Percentiles rank a stretch among this genome's conserved stretches.
These are phyloP conservation scores for Calyptommatus sinebrachiatus DNA, from an alignment of 2,113 vertebrate genomes.

Conservation along the genomic window DNA sequence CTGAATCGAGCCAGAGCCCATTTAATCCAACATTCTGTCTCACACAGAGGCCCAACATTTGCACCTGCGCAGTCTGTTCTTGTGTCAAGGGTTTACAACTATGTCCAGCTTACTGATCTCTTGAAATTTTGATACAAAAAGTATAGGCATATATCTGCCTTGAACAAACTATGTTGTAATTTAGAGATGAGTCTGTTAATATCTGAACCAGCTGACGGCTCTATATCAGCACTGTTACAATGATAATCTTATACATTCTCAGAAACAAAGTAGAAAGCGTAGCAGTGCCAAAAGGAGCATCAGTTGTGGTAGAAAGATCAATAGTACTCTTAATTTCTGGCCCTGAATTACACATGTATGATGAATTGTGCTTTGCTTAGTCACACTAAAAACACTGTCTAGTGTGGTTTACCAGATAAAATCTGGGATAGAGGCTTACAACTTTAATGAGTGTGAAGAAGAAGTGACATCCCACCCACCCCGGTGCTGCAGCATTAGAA, in stretches of 20 bases:
- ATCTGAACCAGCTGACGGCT: neutral
- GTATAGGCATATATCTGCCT: too few relatives aligned
- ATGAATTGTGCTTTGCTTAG: neutral
- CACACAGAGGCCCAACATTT: too few relatives aligned
- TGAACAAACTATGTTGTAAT: neutral
- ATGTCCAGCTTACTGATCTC: neutral
- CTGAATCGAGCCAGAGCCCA: too few relatives aligned
- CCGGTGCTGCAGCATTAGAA: too few relatives aligned
- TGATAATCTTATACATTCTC: neutral
- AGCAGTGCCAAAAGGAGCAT: neutral
- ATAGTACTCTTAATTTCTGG: neutral
- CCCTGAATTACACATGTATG: neutral
- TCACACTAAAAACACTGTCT: neutral
- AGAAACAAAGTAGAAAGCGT: neutral
- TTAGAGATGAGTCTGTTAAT: neutral
- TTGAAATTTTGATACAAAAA: neutral
- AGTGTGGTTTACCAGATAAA: neutral
- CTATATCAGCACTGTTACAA: neutral
- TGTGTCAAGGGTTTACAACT: too few relatives aligned
- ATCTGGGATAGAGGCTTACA: too few relatives aligned
- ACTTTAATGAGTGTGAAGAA: too few relatives aligned
- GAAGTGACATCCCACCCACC: too few relatives aligned
- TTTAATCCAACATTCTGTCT: too few relatives aligned
- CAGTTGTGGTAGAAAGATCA: neutral
- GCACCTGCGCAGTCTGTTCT: too few relatives aligned